phyloP scores from a whole-genome alignment of 2,797 vertebrate species.

The Argya squamiceps region DNA sequence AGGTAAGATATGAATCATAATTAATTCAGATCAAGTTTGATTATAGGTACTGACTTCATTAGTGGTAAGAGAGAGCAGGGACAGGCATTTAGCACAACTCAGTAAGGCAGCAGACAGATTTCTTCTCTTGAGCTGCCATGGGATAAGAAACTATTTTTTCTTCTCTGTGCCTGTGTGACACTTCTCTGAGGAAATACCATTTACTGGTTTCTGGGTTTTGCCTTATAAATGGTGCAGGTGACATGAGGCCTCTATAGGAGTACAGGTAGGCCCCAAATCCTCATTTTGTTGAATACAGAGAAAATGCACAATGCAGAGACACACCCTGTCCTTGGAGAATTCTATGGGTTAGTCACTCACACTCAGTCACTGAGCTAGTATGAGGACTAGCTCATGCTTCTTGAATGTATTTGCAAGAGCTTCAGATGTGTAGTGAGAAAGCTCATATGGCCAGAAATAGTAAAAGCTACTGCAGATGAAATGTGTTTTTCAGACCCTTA shows the following conservation, averaged over 20 bases:
- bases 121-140: neutral
- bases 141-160: neutral
- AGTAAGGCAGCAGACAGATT: neutral
- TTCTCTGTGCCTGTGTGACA: neutral
- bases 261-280: neutral
- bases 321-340: neutral
- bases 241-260: neutral
- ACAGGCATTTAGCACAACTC: neutral
- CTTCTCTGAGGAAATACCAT: neutral
- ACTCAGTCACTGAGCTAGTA: neutral
- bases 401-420: neutral
- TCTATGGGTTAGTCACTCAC: neutral
- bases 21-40: neutral
- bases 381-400: neutral
- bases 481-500: neutral
- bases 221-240: neutral
- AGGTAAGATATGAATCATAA: neutral
- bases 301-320: neutral
- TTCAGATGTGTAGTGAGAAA: neutral
- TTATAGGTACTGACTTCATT: neutral
- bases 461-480: neutral
- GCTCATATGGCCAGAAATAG: slow-evolving; percentile 1
- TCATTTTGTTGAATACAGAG: neutral
- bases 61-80: neutral
- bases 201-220: neutral